Evolutionary conservation across 1,140 invertebrate genomes (phyloP).

Genomic region (Portunus trituberculatus): DNA sequence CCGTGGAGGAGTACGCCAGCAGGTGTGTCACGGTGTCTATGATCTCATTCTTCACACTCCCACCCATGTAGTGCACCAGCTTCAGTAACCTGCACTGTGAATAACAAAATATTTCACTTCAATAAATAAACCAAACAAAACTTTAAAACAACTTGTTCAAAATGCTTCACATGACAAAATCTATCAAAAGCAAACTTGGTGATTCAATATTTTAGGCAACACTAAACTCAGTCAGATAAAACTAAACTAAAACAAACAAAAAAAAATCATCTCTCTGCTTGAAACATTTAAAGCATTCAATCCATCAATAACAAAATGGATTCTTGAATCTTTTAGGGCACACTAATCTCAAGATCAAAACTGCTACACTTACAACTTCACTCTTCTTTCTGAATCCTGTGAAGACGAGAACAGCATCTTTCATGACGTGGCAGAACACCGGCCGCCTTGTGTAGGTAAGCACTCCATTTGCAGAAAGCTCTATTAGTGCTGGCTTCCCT

Average conservation of each 20-base stretch:
- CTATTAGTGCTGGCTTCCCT: constrained; percentile 88
- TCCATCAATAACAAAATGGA: too few relatives aligned
- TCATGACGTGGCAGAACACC: constrained; percentile 92
- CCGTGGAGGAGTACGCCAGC: constrained; percentile 91
- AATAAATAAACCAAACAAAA: neutral
- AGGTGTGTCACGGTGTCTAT: constrained; percentile 94
- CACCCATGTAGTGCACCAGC: constrained; percentile 96
- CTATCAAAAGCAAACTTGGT: too few relatives aligned
- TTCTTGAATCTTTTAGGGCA: too few relatives aligned
- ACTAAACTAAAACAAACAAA: too few relatives aligned
- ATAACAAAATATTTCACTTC: neutral
- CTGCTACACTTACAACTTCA: constrained; percentile 85
- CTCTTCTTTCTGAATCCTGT: constrained; percentile 93
- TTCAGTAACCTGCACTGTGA: constrained; percentile 89
- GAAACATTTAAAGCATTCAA: too few relatives aligned
- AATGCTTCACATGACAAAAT: too few relatives aligned
- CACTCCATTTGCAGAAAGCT: constrained; percentile 86
- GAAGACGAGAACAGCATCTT: constrained; percentile 91
- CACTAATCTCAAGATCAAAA: neutral
- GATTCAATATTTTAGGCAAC: too few relatives aligned
- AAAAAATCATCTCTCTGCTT: too few relatives aligned
- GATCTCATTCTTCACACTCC: constrained; percentile 94
- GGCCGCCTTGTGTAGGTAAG: constrained; percentile 87
- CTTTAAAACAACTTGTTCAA: neutral
- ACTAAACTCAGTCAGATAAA: too few relatives aligned